Evolutionary conservation across 1,140 invertebrate genomes (phyloP), one percentile per base, ranked within the genome.

Genomic region (Drosophila bipectinata): DNA sequence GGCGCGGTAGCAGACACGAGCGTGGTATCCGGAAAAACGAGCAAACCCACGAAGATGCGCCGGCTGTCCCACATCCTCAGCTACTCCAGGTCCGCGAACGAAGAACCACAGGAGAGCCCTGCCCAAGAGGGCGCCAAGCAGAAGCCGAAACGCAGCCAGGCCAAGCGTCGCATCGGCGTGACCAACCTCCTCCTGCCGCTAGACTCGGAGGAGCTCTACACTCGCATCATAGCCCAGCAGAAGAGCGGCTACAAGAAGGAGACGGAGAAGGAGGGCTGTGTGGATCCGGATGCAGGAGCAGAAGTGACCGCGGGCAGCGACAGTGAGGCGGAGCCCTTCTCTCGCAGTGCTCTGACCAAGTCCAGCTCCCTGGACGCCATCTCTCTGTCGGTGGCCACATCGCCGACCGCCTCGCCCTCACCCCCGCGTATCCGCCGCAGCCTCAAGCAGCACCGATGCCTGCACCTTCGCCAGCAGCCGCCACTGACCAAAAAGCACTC

Each of bases 61-160:
- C 79, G 91, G 24, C 85, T 92, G 52, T 92, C 91, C 15, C 84
- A 92, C 74, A 92, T 92, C 49, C 72, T 92, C 10, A 84, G 82
- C 41, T 89, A 92, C 12, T 72, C 55, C 45, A 80, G 79, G 54
- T 63, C 72, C 10, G 15, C 15, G 34, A 58, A 41, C 15, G 66
- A 77, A 10, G 18, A 47, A 18, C 1, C 18, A 3, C 54, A 49
- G 12, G 71, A 72, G 8, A 7, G 51, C 37, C 21, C 48, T 10
- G 48, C 45, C n/a, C 41, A 44, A 26, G 66, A 58, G 15, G 54
- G 68, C 5, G 18, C 79, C 37, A 77, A 81, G 9, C 72, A 66
- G 30, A 87, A 91, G 47, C 72, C 58, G 30, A 87, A 90, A 47
- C 81, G 73, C 51, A 63, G 34, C 15, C 79, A 81, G 49, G 75